Percentiles rank a stretch among this genome's conserved stretches.
Conservation (phyloP, 2,888 invertebrate genomes). For the Ischnus inquisitorius region DNA sequence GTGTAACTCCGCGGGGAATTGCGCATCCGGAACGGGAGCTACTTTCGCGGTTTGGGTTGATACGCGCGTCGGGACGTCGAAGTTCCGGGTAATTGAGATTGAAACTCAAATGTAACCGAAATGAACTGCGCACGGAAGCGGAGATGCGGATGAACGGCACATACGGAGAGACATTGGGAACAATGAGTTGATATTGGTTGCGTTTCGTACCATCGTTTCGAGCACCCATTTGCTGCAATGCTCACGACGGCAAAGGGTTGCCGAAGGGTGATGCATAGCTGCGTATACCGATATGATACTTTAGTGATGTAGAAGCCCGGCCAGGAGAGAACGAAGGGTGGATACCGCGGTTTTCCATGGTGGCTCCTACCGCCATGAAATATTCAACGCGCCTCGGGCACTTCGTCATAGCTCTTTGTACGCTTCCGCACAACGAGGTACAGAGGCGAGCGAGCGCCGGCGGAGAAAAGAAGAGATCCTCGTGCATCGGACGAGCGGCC, state of each 20-base stretch:
- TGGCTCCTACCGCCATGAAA: conserved; percentile 80
- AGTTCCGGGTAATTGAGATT: not conserved
- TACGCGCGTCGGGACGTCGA: conserved; percentile 33
- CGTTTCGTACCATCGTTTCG: not conserved
- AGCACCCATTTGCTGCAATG: conserved; percentile 23
- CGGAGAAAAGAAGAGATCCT: conserved; percentile 40
- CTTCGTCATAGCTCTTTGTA: conserved; percentile 79
- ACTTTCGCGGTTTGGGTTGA: conserved; percentile 20
- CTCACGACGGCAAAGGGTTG: conserved; percentile 20
- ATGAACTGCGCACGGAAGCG: no score
- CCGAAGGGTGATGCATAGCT: conserved; percentile 38
- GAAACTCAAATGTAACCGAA: not conserved
- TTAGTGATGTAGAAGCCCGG: conserved; percentile 21
- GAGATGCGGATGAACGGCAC: no score
- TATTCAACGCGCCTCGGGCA: conserved; percentile 82
- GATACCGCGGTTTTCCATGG: conserved; percentile 75
- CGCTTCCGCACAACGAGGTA: conserved; percentile 55
- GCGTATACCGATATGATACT: conserved; percentile 33
- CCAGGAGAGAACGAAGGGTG: conserved; percentile 48
- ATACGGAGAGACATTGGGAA: no score
- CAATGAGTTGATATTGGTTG: not conserved
- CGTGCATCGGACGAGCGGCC: conserved; percentile 57
- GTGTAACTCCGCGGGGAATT: conserved; percentile 43
- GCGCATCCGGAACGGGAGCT: conserved; percentile 53
- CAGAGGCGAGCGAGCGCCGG: conserved; percentile 7